phyloP scores from a whole-genome alignment of 2,888 invertebrate genomes.

The Anthrax anthrax region DNA sequence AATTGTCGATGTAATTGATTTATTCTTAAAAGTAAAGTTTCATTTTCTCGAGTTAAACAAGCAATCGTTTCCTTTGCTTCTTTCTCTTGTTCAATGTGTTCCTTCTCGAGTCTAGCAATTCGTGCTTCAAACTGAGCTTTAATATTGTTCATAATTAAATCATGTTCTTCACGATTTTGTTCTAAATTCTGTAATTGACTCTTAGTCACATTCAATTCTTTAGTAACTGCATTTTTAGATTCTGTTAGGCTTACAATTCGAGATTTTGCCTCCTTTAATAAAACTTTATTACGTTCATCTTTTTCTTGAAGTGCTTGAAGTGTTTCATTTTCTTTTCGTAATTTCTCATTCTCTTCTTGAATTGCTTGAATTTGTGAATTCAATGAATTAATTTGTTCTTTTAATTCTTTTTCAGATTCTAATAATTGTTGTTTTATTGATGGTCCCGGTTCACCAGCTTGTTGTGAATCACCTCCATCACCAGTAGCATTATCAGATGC shows the following conservation, averaged over 20 bases:
- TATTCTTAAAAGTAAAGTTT: conserved; percentile 55
- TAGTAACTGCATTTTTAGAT: conserved; percentile 44
- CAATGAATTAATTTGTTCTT: conserved; percentile 35
- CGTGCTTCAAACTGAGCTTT: conserved; percentile 58
- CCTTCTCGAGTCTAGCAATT: conserved; percentile 55
- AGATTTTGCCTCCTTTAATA: conserved; percentile 59
- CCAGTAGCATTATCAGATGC: conserved; percentile 37
- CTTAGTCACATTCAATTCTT: conserved; percentile 43
- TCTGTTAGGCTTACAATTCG: conserved; percentile 60
- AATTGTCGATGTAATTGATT: conserved; percentile 52
- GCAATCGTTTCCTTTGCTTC: conserved; percentile 41
- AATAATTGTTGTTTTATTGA: conserved; percentile 28
- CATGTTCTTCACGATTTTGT: conserved; percentile 42
- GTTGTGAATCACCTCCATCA: conserved; percentile 34
- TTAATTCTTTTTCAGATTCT: conserved; percentile 33
- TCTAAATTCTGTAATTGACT: conserved; percentile 38
- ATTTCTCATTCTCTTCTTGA: conserved; percentile 40
- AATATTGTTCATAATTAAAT: conserved; percentile 42
- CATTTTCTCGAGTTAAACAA: conserved; percentile 44
- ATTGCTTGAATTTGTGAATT: conserved; percentile 32
- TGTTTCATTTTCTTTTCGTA: conserved; percentile 47
- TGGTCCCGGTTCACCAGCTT: conserved; percentile 15
- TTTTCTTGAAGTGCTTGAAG: conserved; percentile 53
- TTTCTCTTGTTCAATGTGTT: conserved; percentile 47
- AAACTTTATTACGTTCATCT: conserved; percentile 49